Evolutionary conservation across 2,113 vertebrate species (phyloP), one percentile per base, ranked within the genome.

Genomic region (Hippocampus mohnikei): DNA sequence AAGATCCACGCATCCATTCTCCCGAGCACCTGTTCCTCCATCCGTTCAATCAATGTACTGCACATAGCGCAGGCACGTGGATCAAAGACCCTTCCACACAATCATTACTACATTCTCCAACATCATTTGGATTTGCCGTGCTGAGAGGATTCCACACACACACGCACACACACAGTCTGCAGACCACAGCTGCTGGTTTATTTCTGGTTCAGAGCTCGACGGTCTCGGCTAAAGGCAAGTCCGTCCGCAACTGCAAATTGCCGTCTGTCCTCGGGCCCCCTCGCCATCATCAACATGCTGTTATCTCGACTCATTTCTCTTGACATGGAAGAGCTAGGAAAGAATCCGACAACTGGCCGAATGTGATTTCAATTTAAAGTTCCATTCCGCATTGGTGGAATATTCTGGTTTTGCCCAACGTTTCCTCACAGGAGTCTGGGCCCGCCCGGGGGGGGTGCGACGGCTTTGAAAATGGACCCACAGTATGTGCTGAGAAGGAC

Each of bases 121-220:
- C 61, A 50, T 77, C 74, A 48, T 23, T 60, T 70, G 81, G 71
- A 83, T 80, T 80, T 75, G 76, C 61, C 70, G 71, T 73, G 83
- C 75, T 82, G 77, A 82, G 76, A 75, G 82, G 65, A 56, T 2
- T 56, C 56, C 13, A 48, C 69, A 50, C 70, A 62, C 61, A 62
- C 56, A 55, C 13, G 40, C 69, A 50, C 70, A 62, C 61, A 69
- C 58, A 72, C 10, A 67, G 53, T 67, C 46, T 23, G 27, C 73
- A 82, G 67, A 75, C 44, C 81, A 77, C 88, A 90, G 85, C 87
- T 89, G 87, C 74, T 66, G 71, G 72, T 82, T 83, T 90, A 89
- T 91, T 89, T 89, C 8, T 68, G 73, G 81, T 65, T 12, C 29
- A 27, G 67, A 75, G 80, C 69, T 89, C 80, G 87, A 69, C 76